phyloP scores from a whole-genome alignment of 1,140 invertebrate species.

The Drosophila orena region DNA sequence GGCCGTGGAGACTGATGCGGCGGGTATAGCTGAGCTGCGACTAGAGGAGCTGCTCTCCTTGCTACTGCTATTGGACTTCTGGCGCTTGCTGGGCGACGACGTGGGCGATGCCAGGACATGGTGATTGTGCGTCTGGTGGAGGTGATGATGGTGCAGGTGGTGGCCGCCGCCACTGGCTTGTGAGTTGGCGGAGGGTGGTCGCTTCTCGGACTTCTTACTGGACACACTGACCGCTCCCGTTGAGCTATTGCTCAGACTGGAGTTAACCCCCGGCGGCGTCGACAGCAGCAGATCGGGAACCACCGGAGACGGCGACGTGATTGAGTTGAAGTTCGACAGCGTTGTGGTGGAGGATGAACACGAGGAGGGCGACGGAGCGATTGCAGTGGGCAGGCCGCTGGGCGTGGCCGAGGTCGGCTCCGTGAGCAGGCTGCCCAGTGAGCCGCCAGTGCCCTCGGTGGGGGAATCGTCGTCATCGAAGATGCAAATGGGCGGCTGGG shows the following conservation, averaged over 20 bases:
- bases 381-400: conserved; percentile 55
- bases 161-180: conserved; percentile 41
- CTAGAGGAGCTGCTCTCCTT: conserved; percentile 75
- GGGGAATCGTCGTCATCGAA: conserved; percentile 83
- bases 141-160: conserved; percentile 61
- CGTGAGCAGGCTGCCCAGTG: conserved; percentile 66
- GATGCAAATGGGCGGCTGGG: conserved; percentile 81
- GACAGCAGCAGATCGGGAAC: conserved; percentile 79
- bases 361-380: conserved; percentile 71
- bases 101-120: conserved; percentile 71
- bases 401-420: conserved; percentile 42
- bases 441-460: conserved; percentile 54
- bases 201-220: conserved; percentile 74
- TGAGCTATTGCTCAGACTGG: conserved; percentile 56
- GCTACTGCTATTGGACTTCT: conserved; percentile 67
- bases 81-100: conserved; percentile 78
- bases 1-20: conserved; percentile 44
- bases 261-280: conserved; percentile 77
- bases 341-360: conserved; percentile 76
- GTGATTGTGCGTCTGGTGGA: conserved; percentile 62
- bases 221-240: conserved; percentile 42
- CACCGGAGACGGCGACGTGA: conserved; percentile 81
- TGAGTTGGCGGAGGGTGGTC: conserved; percentile 59
- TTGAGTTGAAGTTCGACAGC: conserved; percentile 81
- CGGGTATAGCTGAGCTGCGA: conserved; percentile 64